Conservation (phyloP, 1,140 invertebrate species). For the Monochamus saltuarius region DNA sequence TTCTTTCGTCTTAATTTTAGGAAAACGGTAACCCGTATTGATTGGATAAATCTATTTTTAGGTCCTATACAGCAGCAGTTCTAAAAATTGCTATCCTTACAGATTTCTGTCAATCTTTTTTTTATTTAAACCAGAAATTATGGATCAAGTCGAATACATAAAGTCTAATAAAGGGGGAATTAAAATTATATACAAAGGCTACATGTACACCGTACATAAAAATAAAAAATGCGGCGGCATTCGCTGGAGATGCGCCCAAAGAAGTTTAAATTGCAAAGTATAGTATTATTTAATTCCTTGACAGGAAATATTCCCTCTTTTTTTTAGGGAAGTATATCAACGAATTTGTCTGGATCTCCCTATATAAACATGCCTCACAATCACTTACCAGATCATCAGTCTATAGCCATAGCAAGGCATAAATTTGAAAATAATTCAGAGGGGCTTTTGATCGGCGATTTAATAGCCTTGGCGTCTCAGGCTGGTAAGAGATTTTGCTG, state of each 20-base stretch:
- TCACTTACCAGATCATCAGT: slow-evolving; percentile 52
- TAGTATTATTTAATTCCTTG: neutral
- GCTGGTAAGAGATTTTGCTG: no score
- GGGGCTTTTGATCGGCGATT: no score
- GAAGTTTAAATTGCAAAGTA: slow-evolving; percentile 52
- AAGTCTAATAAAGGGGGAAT: slow-evolving; percentile 54
- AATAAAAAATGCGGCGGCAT: slow-evolving; percentile 49
- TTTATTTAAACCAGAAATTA: slow-evolving; percentile 1
- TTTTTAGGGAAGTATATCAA: slow-evolving; percentile 50
- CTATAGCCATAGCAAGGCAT: slow-evolving; percentile 39
- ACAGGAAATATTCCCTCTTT: neutral
- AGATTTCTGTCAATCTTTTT: neutral
- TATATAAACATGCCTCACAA: slow-evolving; percentile 52
- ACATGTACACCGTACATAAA: slow-evolving; percentile 56
- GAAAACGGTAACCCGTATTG: neutral
- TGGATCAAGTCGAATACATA: slow-evolving; percentile 36
- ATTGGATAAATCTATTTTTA: neutral
- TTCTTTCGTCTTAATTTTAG: neutral
- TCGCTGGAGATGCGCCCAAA: slow-evolving; percentile 53
- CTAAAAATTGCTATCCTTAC: neutral
- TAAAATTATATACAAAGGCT: slow-evolving; percentile 54
- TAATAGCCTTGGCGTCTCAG: no score
- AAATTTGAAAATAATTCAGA: neutral
- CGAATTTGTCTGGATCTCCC: slow-evolving; percentile 45
- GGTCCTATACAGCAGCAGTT: slow-evolving; percentile 3